Evolutionary conservation across 2,888 invertebrate genomes (phyloP), one percentile per base, ranked within the genome.

Genomic region (Dastarcus helophoroides): DNA sequence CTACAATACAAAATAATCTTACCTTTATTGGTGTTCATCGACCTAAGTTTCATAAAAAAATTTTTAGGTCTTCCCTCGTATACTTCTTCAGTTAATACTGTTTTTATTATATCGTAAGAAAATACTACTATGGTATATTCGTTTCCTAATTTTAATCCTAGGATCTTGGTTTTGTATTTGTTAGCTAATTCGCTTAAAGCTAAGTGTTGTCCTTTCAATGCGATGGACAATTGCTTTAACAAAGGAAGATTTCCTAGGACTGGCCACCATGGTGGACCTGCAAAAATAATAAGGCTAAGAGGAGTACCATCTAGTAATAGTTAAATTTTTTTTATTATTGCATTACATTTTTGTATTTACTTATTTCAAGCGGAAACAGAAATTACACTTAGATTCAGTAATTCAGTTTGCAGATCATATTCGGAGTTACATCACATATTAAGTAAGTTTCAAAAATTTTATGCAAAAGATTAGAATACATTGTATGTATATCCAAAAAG

Each of bases 31-130:
- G 67, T 64, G 13, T 78, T 78, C 68, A 79, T 68, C 9, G 73
- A 73, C 14, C 79, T 62, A 8, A 79, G 49, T 15, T 68, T 62
- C 9, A 71, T 56, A 42, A 79, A 79, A 46, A 76, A 74, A 36
- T 69, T 73, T 48, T 77, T 69, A 0, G 80, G 80, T 12, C 80
- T 58, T 0, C 71, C 76, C 35, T 73, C 71, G 41, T 67, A 79
- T 12, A 70, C 73, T 31, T 76, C 74, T 8, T 61, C 54, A 0
- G 59, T 54, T 26, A 77, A 61, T 2, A 77, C 63, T 32, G 67
- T 60, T 8, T 63, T 64, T 1, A 76, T 61, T 1, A 65, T 41
- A 2, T 65, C 56, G 43, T 65, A 67, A 0, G 71, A 69, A 13
- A 64, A 64, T 2, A 71, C 72, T 1, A 69, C 64, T 2, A 76